A percentile compares a stretch with the other conserved stretches of the same genome.
Evolutionary conservation across 2,113 vertebrate species (phyloP).

Genomic region (Harpagus bidentatus): DNA sequence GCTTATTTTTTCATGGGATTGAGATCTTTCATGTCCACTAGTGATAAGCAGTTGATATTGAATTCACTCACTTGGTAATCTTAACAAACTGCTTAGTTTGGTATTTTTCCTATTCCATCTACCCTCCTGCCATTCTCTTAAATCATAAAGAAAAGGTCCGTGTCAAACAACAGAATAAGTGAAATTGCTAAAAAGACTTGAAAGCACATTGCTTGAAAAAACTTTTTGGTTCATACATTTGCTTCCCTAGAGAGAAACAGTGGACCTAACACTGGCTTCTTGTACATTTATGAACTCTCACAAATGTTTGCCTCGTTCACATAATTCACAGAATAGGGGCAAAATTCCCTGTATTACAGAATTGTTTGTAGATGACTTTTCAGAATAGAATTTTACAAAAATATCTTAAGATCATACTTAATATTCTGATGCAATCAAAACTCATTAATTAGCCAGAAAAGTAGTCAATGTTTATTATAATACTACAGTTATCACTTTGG

Average conservation of each 20-base stretch:
- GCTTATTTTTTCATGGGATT: neutral
- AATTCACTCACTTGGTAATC: neutral
- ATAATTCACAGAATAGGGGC: neutral
- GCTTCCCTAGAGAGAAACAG: neutral
- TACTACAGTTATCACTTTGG: neutral
- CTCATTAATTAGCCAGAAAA: neutral
- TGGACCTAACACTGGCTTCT: neutral
- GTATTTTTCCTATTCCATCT: neutral
- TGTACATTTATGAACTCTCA: neutral
- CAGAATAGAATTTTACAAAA: neutral
- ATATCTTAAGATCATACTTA: neutral
- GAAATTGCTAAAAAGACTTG: neutral
- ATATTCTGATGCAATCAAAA: neutral
- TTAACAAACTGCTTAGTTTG: neutral
- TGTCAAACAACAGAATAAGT: neutral
- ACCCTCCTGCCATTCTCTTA: neutral
- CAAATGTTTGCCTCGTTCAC: neutral
- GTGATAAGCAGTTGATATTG: neutral
- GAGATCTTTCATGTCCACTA: neutral
- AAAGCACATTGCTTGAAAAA: neutral
- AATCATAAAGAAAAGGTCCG: neutral
- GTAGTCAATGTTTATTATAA: neutral
- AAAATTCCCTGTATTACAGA: neutral
- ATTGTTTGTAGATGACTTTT: neutral
- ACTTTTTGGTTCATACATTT: neutral